Percentiles rank a stretch among this genome's conserved stretches.
These are phyloP conservation scores for Gryon sp. DNA, from an alignment of 1,140 invertebrate species.

Conservation along the genomic window DNA sequence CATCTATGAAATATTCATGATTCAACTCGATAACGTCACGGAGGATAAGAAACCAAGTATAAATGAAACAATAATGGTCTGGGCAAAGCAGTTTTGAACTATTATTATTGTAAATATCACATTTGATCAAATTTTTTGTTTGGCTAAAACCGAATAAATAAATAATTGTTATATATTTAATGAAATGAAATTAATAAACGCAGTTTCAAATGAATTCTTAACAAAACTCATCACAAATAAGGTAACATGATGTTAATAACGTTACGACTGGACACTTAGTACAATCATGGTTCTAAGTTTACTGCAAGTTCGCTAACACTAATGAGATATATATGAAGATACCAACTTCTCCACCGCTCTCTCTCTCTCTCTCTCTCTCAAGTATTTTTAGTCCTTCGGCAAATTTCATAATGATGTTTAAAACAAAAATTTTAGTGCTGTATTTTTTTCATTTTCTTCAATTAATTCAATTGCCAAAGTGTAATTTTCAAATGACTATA, in stretches of 20 bases:
- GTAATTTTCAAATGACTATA: too few relatives aligned
- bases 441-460: too few relatives aligned
- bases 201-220: too few relatives aligned
- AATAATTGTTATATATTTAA: too few relatives aligned
- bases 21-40: conserved; percentile 36
- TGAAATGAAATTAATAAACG: too few relatives aligned
- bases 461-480: too few relatives aligned
- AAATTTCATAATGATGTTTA: conserved; percentile 26
- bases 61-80: conserved; percentile 20
- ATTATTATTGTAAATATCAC: conserved; percentile 1
- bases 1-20: conserved; percentile 53
- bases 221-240: too few relatives aligned
- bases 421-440: too few relatives aligned
- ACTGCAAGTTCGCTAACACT: conserved; percentile 35
- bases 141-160: too few relatives aligned
- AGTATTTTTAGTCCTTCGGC: conserved; percentile 35
- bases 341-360: conserved; percentile 29
- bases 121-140: too few relatives aligned
- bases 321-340: conserved; percentile 51
- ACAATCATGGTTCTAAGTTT: conserved; percentile 31
- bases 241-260: too few relatives aligned
- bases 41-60: conserved; percentile 28
- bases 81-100: conserved; percentile 28
- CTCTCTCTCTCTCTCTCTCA: too few relatives aligned
- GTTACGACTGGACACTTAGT: conserved; percentile 23